Percentiles rank a stretch among this genome's conserved stretches.
Evolutionary conservation across 2,888 invertebrate genomes (phyloP).

Genomic region (Bellardia pandia): DNA sequence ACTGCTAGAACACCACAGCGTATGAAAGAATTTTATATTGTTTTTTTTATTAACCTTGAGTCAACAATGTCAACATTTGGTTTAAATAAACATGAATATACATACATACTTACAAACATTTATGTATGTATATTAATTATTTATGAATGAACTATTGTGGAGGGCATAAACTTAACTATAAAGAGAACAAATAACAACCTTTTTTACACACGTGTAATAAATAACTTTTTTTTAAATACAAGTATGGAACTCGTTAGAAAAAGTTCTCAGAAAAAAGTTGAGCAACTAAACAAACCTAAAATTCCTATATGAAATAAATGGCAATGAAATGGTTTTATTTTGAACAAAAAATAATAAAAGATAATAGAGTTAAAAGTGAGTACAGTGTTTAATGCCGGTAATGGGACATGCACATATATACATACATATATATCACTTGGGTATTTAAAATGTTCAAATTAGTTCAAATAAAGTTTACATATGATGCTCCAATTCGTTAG

Average conservation of each 20-base stretch:
- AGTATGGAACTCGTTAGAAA: neutral
- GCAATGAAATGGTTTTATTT: neutral
- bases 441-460: no score
- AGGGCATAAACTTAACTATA: neutral
- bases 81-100: neutral
- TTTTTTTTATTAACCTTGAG: neutral
- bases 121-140: conserved; percentile 13
- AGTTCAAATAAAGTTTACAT: no score
- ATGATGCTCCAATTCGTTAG: no score
- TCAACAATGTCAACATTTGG: neutral
- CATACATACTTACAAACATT: neutral
- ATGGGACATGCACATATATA: no score
- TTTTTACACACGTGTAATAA: conserved; percentile 1
- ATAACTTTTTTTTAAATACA: neutral
- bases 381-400: no score
- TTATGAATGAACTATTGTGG: conserved; percentile 9
- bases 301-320: neutral
- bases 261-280: conserved; percentile 7
- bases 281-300: neutral
- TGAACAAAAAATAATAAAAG: neutral
- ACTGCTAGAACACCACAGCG: neutral
- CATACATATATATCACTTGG: no score
- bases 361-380: no score
- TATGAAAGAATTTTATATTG: no score
- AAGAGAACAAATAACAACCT: neutral